These are phyloP conservation scores for Entomobrya proxima DNA, from an alignment of 2,888 invertebrate genomes.

Conservation along the genomic window DNA sequence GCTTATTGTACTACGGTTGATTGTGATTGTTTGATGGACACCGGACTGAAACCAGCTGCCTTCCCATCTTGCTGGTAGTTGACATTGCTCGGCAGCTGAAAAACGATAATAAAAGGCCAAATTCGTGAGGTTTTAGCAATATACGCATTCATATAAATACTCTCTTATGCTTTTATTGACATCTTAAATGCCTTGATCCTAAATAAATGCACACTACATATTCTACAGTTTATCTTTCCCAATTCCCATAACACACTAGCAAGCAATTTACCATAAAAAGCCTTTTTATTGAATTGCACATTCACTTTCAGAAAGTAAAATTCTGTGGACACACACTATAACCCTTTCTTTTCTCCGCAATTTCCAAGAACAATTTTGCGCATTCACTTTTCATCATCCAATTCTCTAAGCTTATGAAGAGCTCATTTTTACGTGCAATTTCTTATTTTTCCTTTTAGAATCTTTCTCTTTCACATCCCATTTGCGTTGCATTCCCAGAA, in stretches of 20 bases:
- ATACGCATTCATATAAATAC: no score
- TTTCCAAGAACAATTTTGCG: not conserved
- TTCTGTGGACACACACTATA: no score
- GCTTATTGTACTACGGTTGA: slow-evolving; percentile 81
- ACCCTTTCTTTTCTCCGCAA: not conserved
- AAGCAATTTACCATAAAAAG: not conserved
- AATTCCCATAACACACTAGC: no score
- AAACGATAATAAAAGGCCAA: not conserved
- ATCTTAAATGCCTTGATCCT: no score
- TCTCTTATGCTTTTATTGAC: no score
- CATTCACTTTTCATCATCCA: not conserved
- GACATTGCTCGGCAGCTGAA: slow-evolving; percentile 71
- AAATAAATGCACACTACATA: no score
- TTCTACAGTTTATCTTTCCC: no score
- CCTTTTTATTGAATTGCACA: not conserved
- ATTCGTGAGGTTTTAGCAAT: not conserved
- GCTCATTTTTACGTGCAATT: slow-evolving; percentile 11
- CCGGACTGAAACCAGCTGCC: slow-evolving; percentile 82
- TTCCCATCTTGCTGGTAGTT: slow-evolving; percentile 71
- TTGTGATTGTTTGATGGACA: slow-evolving; percentile 78
- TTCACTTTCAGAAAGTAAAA: not conserved
- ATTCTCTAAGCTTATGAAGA: not conserved
- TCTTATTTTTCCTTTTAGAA: not conserved
- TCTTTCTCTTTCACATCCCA: slow-evolving; percentile 3
- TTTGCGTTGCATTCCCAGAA: slow-evolving; percentile 8